Conservation (phyloP, 2,888 invertebrate species). For the Eupsilia transversa region DNA sequence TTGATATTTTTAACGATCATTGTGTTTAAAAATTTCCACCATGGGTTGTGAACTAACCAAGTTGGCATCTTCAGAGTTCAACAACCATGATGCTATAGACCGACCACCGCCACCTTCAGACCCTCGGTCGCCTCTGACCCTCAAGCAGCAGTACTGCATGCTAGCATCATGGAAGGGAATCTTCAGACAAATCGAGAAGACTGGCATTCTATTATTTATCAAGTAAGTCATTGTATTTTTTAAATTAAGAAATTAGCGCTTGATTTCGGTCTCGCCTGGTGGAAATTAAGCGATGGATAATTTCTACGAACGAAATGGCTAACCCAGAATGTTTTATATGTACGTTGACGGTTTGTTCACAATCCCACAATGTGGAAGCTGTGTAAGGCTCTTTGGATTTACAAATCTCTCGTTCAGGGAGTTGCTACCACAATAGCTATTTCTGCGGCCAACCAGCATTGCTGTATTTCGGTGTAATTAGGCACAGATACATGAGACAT, state of each 20-base stretch:
- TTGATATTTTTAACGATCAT: not conserved
- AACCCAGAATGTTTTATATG: not conserved
- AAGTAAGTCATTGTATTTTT: conserved; percentile 92
- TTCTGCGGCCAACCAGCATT: not conserved
- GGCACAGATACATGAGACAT: not conserved
- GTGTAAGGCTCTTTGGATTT: not conserved
- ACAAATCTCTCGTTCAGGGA: too few species aligned
- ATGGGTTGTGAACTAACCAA: conserved; percentile 95
- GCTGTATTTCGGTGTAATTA: not conserved
- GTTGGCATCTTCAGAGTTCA: conserved; percentile 90
- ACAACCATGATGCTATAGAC: conserved; percentile 85
- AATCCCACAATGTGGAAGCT: not conserved
- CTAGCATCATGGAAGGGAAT: conserved; percentile 98
- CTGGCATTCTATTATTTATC: conserved; percentile 96
- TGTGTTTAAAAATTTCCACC: conserved; percentile 17
- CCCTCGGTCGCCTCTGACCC: conserved; percentile 94
- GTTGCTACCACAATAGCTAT: too few species aligned
- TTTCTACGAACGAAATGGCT: not conserved
- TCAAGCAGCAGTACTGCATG: conserved; percentile 96
- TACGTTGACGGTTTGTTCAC: not conserved
- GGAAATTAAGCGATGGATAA: not conserved
- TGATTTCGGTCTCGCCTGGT: not conserved
- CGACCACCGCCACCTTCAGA: conserved; percentile 93
- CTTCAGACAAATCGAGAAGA: conserved; percentile 95
- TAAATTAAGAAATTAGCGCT: not conserved